Evolutionary conservation across 2,797 vertebrate species (phyloP), one percentile per base, ranked within the genome.

Genomic region (Gambelia wislizenii): DNA sequence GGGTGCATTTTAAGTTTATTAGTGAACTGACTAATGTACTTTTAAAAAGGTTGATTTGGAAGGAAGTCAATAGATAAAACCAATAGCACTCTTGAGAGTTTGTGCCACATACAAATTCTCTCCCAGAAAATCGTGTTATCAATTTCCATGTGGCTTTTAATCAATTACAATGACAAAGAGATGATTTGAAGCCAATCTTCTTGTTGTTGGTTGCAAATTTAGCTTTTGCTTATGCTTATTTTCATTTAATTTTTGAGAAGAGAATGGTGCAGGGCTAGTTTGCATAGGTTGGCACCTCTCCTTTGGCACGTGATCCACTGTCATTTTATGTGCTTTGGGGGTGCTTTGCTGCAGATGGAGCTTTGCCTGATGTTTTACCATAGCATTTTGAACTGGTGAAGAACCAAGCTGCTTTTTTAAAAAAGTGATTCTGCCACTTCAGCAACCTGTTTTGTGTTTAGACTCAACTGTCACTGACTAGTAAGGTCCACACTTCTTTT

Each of bases 111-210:
- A 81, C 85, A 87, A 92, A 80, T 93, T 95, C 95, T 92, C 95
- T 94, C 94, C 91, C 93, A 95, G 95, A 96, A 97, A 97, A 97
- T 96, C 97, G 97, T 97, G 97, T 97, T 98, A 98, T 99, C 98
- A 98, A 98, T 99, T 99, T 98, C 98, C 97, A 97, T 97, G 97
- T 98, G 98, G 98, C 97, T 98, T 97, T 97, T 99, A 98, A 98
- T 99, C 98, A 98, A 98, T 99, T 96, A 97, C 94, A 97, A 95
- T 97, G 97, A 97, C 97, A 97, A 97, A 96, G 95, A 98, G 98
- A 98, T 98, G 98, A 98, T 98, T 98, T 98, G 97, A 98, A 98
- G 98, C 98, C 98, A 97, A 96, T 97, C 98, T 97, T 98, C 97
- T 61, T 52, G 59, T 98, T 52, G 93, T 96, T 97, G 96, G 93